Percentiles rank a stretch among this genome's conserved stretches.
phyloP scores from a whole-genome alignment of 2,113 vertebrate genomes.

The Anoura caudifer region DNA sequence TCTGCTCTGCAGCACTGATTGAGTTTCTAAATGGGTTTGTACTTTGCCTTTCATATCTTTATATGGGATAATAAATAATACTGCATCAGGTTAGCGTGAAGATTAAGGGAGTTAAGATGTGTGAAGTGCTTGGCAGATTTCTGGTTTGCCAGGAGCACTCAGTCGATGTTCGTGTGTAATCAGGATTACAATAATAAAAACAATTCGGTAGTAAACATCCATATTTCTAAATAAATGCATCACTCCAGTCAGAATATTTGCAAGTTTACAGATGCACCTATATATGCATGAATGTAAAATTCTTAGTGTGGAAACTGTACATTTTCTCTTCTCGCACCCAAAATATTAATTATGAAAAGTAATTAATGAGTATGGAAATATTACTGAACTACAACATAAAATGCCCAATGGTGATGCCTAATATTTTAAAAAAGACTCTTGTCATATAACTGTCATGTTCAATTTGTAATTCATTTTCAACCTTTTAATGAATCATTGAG shows the following conservation, averaged over 20 bases:
- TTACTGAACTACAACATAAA: conserved; percentile 7
- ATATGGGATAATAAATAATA: not conserved
- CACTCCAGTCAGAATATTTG: not conserved
- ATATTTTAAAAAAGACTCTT: conserved; percentile 32
- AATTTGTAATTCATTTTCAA: conserved; percentile 40
- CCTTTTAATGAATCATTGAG: conserved; percentile 37
- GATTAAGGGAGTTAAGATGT: not conserved
- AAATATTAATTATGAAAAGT: conserved; percentile 36
- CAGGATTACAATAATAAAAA: conserved; percentile 11
- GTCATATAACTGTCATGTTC: not conserved
- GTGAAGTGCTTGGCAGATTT: not conserved
- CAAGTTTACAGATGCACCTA: not conserved
- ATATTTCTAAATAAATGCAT: not conserved
- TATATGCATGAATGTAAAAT: not conserved
- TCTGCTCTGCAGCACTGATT: not conserved
- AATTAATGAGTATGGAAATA: conserved; percentile 30
- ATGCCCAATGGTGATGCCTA: not conserved
- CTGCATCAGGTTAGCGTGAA: not conserved
- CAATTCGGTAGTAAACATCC: not conserved
- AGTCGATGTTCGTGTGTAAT: not conserved
- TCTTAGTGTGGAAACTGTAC: not conserved
- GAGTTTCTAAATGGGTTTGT: not conserved
- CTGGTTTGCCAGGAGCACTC: not conserved
- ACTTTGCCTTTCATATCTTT: not conserved
- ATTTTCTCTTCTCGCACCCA: not conserved